Base-by-base conservation (phyloP, 2,113 vertebrate species). In the Oryzias melastigma region DNA sequence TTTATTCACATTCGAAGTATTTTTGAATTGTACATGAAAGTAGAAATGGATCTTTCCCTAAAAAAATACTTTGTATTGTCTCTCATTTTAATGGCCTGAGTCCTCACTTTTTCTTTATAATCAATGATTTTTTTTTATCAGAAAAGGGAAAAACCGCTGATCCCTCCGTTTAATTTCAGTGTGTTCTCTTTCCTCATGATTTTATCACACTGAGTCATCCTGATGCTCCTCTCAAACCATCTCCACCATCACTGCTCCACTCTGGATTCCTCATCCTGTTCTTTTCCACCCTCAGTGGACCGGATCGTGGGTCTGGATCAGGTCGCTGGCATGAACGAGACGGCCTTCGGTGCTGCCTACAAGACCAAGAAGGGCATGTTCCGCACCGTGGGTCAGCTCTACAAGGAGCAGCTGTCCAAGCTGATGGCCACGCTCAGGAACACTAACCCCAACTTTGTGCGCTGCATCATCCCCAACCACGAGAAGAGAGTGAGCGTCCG, bases 311-410 rank as follows among this genome's bases (percentile, higher is more conserved):
- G 97, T 75, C 92, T 99, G 84, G 97, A 99, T 87, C 97, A 98
- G 88, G 97, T 99, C 25, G 95, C 95, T 0, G 97, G 96, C 0
- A 98, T 98, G 92, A 95, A 95, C 0, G 97, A 99, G 88, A 99
- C 96, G 0, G 94, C 96, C 0, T 99, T 99, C 0, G 97, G 97
- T 16, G 94, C 96, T 0, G 91, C 95, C 0, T 98, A 98, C 69
- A 98, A 98, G 86, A 98, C 96, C 68, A 98, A 98, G 91, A 98
- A 98, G 90, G 97, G 97, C 35, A 98, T 98, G 95, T 98, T 98
- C 52, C 94, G 96, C 10, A 98, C 96, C 0, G 96, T 98, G 1
- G 96, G 96, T 0, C 97, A 98, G 10, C 93, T 98, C 42, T 98
- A 98, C 90, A 98, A 98, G 75, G 97, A 98, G 58, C 96, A 95